Percentiles rank a stretch among this genome's conserved stretches.
Evolutionary conservation across 2,888 invertebrate genomes (phyloP).

Genomic region (Brenthis daphne): DNA sequence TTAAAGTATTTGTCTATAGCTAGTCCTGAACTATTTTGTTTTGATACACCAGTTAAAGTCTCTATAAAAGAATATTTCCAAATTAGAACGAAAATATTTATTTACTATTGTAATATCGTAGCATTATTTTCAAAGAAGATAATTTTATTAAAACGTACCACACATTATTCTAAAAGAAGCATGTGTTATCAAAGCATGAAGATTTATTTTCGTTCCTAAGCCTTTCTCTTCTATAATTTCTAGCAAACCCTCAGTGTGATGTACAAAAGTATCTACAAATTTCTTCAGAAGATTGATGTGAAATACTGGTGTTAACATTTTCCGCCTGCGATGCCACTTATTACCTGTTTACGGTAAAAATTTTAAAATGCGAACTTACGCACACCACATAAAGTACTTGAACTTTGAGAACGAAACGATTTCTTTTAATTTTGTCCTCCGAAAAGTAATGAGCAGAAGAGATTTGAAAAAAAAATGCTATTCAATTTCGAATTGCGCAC

Average conservation of each 20-base stretch:
- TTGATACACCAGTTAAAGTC: slow-evolving; percentile 11
- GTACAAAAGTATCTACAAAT: slow-evolving; percentile 57
- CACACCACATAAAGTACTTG: no score
- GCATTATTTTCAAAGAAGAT: neutral
- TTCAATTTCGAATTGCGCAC: no score
- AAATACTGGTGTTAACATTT: slow-evolving; percentile 69
- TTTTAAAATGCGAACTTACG: slow-evolving; percentile 40
- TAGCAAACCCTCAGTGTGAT: slow-evolving; percentile 53
- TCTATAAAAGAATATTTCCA: slow-evolving; percentile 6
- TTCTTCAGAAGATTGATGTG: slow-evolving; percentile 67
- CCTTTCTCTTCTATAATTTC: slow-evolving; percentile 20
- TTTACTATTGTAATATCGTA: neutral
- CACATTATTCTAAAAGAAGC: slow-evolving; percentile 10
- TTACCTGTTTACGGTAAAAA: slow-evolving; percentile 10
- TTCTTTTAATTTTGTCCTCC: no score
- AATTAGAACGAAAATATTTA: neutral
- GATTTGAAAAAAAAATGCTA: no score
- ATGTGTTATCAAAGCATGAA: slow-evolving; percentile 2
- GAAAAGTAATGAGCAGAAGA: no score
- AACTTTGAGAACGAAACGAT: no score
- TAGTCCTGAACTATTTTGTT: neutral
- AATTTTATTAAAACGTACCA: slow-evolving; percentile 5
- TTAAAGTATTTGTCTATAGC: slow-evolving; percentile 5
- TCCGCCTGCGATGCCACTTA: slow-evolving; percentile 67
- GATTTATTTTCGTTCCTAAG: neutral